These are phyloP conservation scores for Therioaphis trifolii DNA, from an alignment of 2,888 invertebrate species.

Conservation along the genomic window DNA sequence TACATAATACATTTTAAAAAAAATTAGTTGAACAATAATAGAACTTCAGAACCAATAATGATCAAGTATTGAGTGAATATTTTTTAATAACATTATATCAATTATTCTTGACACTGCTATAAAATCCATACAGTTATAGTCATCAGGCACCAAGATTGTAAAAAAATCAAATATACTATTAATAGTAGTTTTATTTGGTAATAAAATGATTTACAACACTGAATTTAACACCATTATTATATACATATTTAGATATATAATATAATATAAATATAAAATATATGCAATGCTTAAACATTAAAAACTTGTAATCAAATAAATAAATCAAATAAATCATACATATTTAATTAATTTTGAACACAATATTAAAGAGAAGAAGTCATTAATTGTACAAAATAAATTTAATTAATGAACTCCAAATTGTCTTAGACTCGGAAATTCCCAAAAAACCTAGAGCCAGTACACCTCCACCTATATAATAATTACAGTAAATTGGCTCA, in stretches of 20 bases:
- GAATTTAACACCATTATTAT: conserved; percentile 46
- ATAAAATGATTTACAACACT: conserved; percentile 48
- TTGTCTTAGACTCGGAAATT: not conserved
- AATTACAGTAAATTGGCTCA: not conserved
- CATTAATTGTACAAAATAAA: not conserved
- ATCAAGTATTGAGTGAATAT: too few species aligned
- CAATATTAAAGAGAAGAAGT: conserved; percentile 20
- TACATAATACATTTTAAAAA: too few species aligned
- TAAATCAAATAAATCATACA: conserved; percentile 35
- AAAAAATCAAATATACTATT: not conserved
- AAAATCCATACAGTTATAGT: too few species aligned
- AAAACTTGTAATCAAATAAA: conserved; percentile 21
- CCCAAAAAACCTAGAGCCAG: not conserved
- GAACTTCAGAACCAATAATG: too few species aligned
- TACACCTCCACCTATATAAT: not conserved
- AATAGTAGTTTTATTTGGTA: conserved; percentile 40
- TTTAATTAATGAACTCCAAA: conserved; percentile 13
- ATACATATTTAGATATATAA: conserved; percentile 19
- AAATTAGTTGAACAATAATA: too few species aligned
- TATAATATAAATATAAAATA: conserved; percentile 45
- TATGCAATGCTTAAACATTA: not conserved
- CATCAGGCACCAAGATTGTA: too few species aligned
- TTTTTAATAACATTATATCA: too few species aligned
- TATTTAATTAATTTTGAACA: conserved; percentile 32
- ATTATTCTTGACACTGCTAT: too few species aligned